Base-by-base conservation (phyloP, 2,797 vertebrate genomes). In the Numenius phaeopus region DNA sequence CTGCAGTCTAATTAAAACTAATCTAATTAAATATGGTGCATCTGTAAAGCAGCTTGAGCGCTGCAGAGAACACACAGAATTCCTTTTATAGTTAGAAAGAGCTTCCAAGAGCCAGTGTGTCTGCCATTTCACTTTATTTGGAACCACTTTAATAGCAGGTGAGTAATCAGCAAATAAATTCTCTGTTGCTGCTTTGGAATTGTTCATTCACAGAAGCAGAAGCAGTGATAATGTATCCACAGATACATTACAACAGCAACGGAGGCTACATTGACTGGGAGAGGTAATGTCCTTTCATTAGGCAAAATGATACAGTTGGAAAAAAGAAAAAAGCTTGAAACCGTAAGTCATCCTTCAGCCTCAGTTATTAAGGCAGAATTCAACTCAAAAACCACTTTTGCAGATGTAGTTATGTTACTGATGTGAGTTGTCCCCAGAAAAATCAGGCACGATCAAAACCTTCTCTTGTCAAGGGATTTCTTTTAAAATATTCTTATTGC, bases 1-100 rank as follows among this genome's bases (percentile, higher is more conserved):
- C 75, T 94, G 71, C 79, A 78, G 57, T 59, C 94, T 96, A 96
- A 97, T 97, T 96, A 93, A 94, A 96, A 72, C 77, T 86, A 95
- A 94, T 95, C 91, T 93, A 95, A 96, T 92, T 96, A 95, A 96
- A 89, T n/a, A 91, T 39, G 69, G 83, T 81, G 75, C 71, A 84
- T 92, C 80, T 80, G 75, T 71, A 96, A 95, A 95, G 85, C 81
- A 71, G 22, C 54, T 93, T 95, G 75, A 81, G 57, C 3, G 7
- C 88, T 87, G 72, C 49, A 89, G 37, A 93, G 65, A 94, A 91
- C 65, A 69, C 37, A 50, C 26, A 86, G 49, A 92, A 72, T 80
- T 90, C 65, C 86, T 94, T 87, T 94, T 70, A 87, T 39, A 87
- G 87, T 14, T 83, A 62, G 71, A 80, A 92, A 71, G 52, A 85